These are phyloP conservation scores for Lepidocyrtoides sp. DNA, from an alignment of 2,888 invertebrate species.

Conservation along the genomic window DNA sequence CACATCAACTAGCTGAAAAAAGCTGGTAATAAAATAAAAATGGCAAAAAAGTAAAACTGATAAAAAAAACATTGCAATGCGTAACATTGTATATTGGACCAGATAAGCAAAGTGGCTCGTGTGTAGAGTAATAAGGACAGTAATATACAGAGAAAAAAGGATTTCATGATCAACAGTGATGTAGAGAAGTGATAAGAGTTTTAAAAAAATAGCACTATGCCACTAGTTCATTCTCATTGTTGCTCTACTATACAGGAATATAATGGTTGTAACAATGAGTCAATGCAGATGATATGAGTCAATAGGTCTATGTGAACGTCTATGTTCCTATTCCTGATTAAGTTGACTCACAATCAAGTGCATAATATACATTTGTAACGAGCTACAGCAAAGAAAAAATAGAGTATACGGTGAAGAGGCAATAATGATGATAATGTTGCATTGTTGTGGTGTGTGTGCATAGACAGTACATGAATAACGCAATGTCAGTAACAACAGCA, in stretches of 20 bases:
- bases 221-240: slow-evolving; percentile 50
- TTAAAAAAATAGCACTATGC: slow-evolving; percentile 47
- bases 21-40: not conserved
- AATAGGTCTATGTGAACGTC: slow-evolving; percentile 82
- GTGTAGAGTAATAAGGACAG: slow-evolving; percentile 22
- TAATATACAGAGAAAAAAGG: slow-evolving; percentile 25
- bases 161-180: slow-evolving; percentile 77
- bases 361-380: not conserved
- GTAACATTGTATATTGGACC: slow-evolving; percentile 71
- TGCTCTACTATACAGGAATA: slow-evolving; percentile 31
- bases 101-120: slow-evolving; percentile 65
- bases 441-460: not conserved
- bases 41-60: slow-evolving; percentile 18
- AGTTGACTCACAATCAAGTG: slow-evolving; percentile 67
- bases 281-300: slow-evolving; percentile 79
- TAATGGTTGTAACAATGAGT: not conserved
- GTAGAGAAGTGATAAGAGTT: slow-evolving; percentile 27
- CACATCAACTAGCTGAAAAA: not conserved
- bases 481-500: slow-evolving; percentile 28
- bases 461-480: slow-evolving; percentile 20
- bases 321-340: slow-evolving; percentile 82
- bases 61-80: slow-evolving; percentile 26
- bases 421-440: slow-evolving; percentile 15
- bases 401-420: not conserved
- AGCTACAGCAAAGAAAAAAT: not conserved